Evolutionary conservation across 2,888 invertebrate species (phyloP).

Genomic region (Crioceris asparagi): DNA sequence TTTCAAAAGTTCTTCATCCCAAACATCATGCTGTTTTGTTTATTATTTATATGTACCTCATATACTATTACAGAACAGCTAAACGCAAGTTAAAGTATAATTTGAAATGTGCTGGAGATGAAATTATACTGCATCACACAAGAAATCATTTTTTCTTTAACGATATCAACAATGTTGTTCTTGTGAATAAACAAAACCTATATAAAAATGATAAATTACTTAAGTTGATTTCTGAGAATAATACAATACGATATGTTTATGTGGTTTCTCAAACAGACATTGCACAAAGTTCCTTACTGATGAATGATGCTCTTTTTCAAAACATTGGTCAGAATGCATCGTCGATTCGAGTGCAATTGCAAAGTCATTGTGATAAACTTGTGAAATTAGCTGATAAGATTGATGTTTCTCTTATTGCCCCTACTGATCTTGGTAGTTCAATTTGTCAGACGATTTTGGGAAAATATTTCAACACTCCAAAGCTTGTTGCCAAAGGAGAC

Average conservation of each 20-base stretch:
- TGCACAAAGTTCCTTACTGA: slow-evolving; percentile 11
- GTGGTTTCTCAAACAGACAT: slow-evolving; percentile 12
- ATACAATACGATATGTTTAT: slow-evolving; percentile 15
- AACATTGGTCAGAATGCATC: slow-evolving; percentile 12
- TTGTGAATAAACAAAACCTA: slow-evolving; percentile 23
- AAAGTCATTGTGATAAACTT: slow-evolving; percentile 8
- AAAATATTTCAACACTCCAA: slow-evolving; percentile 58
- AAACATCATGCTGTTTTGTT: slow-evolving; percentile 27
- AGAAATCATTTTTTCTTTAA: slow-evolving; percentile 13
- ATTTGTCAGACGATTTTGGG: slow-evolving; percentile 49
- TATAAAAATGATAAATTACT: slow-evolving; percentile 20
- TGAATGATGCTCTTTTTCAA: slow-evolving; percentile 17
- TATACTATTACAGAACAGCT: slow-evolving; percentile 25
- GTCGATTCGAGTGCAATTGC: slow-evolving; percentile 12
- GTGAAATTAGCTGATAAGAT: slow-evolving; percentile 30
- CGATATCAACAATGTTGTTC: slow-evolving; percentile 28
- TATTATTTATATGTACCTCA: slow-evolving; percentile 33
- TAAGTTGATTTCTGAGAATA: slow-evolving; percentile 14
- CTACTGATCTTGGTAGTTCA: slow-evolving; percentile 33
- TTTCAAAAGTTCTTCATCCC: slow-evolving; percentile 20
- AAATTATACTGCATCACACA: slow-evolving; percentile 18
- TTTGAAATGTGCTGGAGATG: slow-evolving; percentile 19
- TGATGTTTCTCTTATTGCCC: slow-evolving; percentile 35
- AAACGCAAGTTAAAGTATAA: slow-evolving; percentile 23
- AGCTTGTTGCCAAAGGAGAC: slow-evolving; percentile 52